Conservation (phyloP, 2,113 vertebrate species). For the Cettia cetti region DNA sequence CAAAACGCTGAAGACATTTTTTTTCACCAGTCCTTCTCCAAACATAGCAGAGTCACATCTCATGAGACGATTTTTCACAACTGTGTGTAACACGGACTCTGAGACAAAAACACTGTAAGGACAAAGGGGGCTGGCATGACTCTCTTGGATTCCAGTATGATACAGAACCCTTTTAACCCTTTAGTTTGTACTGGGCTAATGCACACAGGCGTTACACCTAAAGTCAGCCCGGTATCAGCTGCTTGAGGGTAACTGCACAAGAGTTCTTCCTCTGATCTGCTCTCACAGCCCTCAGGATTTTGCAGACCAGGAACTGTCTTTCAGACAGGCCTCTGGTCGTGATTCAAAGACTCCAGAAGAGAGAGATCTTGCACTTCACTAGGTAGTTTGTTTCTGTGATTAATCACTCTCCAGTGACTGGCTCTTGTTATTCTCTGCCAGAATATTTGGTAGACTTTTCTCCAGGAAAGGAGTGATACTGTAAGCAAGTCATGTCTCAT, state of each 20-base stretch:
- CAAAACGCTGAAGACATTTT: background rate
- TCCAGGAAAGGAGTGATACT: background rate
- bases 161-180: background rate
- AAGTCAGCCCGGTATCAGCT: background rate
- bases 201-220: background rate
- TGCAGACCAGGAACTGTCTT: background rate
- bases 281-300: background rate
- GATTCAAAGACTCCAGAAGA: slow-evolving; percentile 37
- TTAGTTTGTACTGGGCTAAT: background rate
- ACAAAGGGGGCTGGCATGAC: background rate
- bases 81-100: background rate
- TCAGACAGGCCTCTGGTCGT: background rate
- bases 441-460: slow-evolving; percentile 26
- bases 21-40: slow-evolving; percentile 6
- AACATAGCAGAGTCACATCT: slow-evolving; percentile 4
- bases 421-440: slow-evolving; percentile 10
- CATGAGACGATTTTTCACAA: background rate
- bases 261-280: background rate
- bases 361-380: slow-evolving; percentile 19
- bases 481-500: slow-evolving; percentile 13
- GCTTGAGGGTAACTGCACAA: background rate
- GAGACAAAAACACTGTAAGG: background rate
- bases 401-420: slow-evolving; percentile 29
- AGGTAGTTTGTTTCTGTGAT: slow-evolving; percentile 24
- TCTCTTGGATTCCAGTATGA: background rate